Percentiles rank a stretch among this genome's conserved stretches.
Evolutionary conservation across 1,140 invertebrate species (phyloP).

Genomic region (Globodera ellingtonae): DNA sequence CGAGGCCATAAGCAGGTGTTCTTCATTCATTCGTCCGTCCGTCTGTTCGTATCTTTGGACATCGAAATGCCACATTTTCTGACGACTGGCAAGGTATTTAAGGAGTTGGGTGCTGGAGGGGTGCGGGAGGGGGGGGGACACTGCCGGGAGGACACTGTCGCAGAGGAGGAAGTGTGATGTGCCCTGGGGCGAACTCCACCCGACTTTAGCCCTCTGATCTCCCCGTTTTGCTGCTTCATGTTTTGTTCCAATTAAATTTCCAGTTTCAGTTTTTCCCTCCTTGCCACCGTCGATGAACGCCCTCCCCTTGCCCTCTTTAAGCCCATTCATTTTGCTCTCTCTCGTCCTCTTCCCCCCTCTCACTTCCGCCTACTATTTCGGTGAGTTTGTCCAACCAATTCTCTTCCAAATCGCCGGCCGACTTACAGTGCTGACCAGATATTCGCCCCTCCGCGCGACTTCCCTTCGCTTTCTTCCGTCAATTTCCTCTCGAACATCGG

Average conservation of each 20-base stretch:
- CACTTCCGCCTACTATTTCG: not conserved
- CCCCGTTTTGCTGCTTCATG: not conserved
- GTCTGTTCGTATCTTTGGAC: no score
- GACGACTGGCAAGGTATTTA: no score
- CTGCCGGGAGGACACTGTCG: no score
- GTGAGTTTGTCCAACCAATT: not conserved
- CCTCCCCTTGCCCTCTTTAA: not conserved
- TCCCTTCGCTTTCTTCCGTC: constrained; percentile 11
- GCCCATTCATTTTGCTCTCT: not conserved
- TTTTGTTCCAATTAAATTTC: not conserved
- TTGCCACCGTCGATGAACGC: not conserved
- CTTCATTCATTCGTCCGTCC: no score
- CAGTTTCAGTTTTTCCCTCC: no score
- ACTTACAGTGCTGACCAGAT: constrained; percentile 9
- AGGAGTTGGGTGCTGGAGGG: no score
- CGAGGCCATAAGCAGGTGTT: no score
- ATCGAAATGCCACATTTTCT: no score
- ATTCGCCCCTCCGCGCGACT: constrained; percentile 12
- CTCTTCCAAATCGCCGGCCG: not conserved
- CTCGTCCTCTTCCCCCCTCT: not conserved
- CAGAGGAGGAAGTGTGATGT: no score
- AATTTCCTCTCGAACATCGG: not conserved
- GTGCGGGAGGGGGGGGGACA: no score
- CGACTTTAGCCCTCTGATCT: not conserved
- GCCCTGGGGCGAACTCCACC: no score